Base-by-base conservation (phyloP, 2,888 invertebrate species). In the Cephonodes hylas region DNA sequence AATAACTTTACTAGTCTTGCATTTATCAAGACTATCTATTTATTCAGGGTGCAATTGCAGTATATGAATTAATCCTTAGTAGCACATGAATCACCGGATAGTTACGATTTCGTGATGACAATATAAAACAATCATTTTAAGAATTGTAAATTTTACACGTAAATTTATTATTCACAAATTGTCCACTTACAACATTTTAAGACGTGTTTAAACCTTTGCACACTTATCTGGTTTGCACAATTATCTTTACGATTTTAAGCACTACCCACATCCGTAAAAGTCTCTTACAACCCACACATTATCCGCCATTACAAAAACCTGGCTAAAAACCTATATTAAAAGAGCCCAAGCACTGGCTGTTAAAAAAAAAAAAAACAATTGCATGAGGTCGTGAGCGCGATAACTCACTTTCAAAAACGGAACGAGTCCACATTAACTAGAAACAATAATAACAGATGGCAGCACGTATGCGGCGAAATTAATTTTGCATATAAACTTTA, bases 401-500 rank as follows among this genome's bases (percentile, higher is more conserved):
- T 53, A 53, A 31, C 18, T 53, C 53, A 31, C 31, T 31, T 53
- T 53, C 31, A 53, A 53, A 53, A 53, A 53, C 31, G 53, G 53
- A 53, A 53, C 53, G 53, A 53, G 27, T 53, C 53, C 31, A 53
- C 53, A 53, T 53, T 53, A 53, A 31, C 53, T 53, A 53, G 27
- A 18, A 53, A 53, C 53, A 53, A 53, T 53, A 53, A 53, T 53
- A 53, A 53, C 53, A 53, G 53, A 53, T 53, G 53, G 53, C 31
- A 53, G 53, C 53, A 53, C 27, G 31, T 53, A 53, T 27, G 27
- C 27, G 31, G 53, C 18, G 15, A 53, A 53, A 53, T 53, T 53
- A 53, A 53, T 53, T 31, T 31, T 8, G 18, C 25, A 15, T 53
- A 53, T 27, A 31, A 3, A 27, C 27, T 27, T 27, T 15, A 53